phyloP scores from a whole-genome alignment of 2,113 vertebrate species.

The Galbula dea region DNA sequence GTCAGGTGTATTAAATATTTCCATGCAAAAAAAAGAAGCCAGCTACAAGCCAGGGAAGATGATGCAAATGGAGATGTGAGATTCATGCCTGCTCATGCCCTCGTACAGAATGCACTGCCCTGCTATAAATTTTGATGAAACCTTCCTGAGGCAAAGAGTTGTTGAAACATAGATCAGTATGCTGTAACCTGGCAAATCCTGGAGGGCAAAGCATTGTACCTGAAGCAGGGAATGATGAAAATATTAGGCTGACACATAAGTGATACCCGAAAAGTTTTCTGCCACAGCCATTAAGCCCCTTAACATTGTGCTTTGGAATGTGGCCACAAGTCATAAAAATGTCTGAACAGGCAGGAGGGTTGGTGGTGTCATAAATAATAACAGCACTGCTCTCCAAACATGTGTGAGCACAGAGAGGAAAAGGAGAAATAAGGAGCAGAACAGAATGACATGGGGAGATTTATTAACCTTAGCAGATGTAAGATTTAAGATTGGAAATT shows the following conservation, averaged over 20 bases:
- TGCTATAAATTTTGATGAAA: slow-evolving; percentile 2
- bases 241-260: slow-evolving; percentile 11
- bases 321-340: slow-evolving; percentile 43
- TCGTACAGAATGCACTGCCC: not conserved
- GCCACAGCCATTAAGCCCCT: slow-evolving; percentile 27
- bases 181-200: slow-evolving; percentile 15
- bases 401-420: not conserved
- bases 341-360: slow-evolving; percentile 24
- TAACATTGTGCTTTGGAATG: slow-evolving; percentile 45
- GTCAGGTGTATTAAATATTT: not conserved
- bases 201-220: not conserved
- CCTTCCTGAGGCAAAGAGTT: not conserved
- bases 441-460: not conserved
- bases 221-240: slow-evolving; percentile 38
- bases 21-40: not conserved
- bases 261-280: slow-evolving; percentile 45
- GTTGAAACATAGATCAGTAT: not conserved
- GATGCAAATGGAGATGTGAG: not conserved
- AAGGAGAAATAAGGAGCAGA: not conserved
- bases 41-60: accelerated
- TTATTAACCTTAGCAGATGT: slow-evolving; percentile 43
- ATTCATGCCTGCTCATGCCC: slow-evolving; percentile 3
- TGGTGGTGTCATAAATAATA: slow-evolving; percentile 42
- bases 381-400: not conserved
- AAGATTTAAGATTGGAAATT: slow-evolving; percentile 29